Evolutionary conservation across 1,140 invertebrate genomes (phyloP).

Genomic region (Conopomorpha cramerella): DNA sequence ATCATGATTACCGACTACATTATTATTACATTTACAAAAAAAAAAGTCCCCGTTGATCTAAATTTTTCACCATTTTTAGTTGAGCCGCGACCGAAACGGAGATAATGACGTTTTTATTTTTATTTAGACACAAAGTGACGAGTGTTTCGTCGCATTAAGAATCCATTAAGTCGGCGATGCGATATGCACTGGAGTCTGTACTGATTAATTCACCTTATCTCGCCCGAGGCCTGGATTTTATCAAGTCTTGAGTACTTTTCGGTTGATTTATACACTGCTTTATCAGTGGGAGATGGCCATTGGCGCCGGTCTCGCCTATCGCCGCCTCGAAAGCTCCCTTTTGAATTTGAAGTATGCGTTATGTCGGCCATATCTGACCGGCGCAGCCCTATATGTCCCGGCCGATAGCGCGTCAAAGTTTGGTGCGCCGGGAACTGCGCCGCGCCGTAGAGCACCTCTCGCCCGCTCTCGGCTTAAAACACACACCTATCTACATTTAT

Average conservation of each 20-base stretch:
- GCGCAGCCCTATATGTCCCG: background rate
- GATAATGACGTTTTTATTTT: background rate
- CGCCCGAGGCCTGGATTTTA: conserved; percentile 7
- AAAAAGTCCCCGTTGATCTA: too few relatives aligned
- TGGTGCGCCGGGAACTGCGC: too few relatives aligned
- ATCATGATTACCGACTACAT: too few relatives aligned
- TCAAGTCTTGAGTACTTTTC: conserved; percentile 2
- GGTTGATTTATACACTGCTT: conserved; percentile 12
- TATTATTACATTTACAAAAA: too few relatives aligned
- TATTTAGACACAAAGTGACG: conserved; percentile 2
- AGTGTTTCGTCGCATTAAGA: conserved; percentile 20
- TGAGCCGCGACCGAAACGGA: background rate
- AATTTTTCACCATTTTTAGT: too few relatives aligned
- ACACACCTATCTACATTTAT: too few relatives aligned
- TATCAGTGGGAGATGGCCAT: conserved; percentile 6
- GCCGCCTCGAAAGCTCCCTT: conserved; percentile 6
- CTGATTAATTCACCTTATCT: conserved; percentile 27
- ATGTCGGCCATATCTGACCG: background rate
- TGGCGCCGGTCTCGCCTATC: conserved; percentile 10
- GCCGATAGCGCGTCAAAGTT: too few relatives aligned
- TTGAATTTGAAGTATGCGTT: conserved; percentile 10
- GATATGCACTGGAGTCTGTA: conserved; percentile 8
- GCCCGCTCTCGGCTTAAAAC: too few relatives aligned
- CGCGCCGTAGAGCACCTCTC: too few relatives aligned
- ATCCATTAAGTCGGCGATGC: conserved; percentile 16